Base-by-base conservation (phyloP, 2,797 vertebrate species). In the Carcharodon carcharias region DNA sequence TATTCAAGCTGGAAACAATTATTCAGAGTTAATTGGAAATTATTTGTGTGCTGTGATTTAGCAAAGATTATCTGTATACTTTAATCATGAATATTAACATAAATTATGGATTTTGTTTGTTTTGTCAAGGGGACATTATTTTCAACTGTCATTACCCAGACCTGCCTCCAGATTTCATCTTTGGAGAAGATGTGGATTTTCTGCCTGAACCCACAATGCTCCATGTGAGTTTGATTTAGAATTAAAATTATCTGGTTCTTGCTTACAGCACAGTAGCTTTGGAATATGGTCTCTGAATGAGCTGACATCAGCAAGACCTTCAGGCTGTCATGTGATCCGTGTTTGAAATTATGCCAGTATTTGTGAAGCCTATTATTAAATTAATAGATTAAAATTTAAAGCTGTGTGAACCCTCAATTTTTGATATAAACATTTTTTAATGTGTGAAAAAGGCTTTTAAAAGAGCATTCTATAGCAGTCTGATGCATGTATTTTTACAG, bases 111-210 rank as follows among this genome's bases (percentile, higher is more conserved):
- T 95, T 96, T 28, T 95, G 80, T 26, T 96, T 82, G 3, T 94
- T 69, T 92, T 96, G 18, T 58, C 35, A 97, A 99, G 99, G 99
- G 99, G 99, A 99, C 97, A 99, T 99, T 96, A 99, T 99, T 97
- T 99, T 99, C 97, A 99, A 99, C 96, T 99, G 99, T 96, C 98
- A 97, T 58, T 99, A 99, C 97, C 99, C 99, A 96, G 98, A 99
- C 96, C 97, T 99, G 96, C 99, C 99, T 89, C 99, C 99, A 7
- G 99, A 99, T 97, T 99, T 99, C 97, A 99, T 99, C 97, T 99
- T 99, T 97, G 99, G 99, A 97, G 99, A 99, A 96, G 99, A 99
- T 98, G 98, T 98, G 0, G 99, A 99, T 97, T 99, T 99, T 97
- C 98, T 99, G 87, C 99, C 99, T 58, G 99, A 99, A 96, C 99